phyloP scores from a whole-genome alignment of 2,888 invertebrate species.

The Platerodrilus igneus region DNA sequence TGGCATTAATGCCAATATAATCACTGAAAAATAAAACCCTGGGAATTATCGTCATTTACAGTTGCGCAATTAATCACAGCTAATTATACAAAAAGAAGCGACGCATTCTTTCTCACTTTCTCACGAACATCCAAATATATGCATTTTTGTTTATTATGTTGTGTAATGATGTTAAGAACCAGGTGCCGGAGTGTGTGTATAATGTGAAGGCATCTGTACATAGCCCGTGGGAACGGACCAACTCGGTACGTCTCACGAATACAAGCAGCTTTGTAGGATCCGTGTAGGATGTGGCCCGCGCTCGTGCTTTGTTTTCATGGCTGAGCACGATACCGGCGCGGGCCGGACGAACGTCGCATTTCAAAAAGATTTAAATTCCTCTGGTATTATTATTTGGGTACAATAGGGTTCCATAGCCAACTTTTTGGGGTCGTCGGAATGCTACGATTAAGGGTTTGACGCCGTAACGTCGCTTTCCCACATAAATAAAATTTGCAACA shows the following conservation, averaged over 20 bases:
- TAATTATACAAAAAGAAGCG: too few relatives aligned
- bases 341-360: conserved; percentile 32
- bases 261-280: conserved; percentile 23
- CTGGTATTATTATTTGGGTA: conserved; percentile 11
- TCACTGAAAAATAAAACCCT: too few relatives aligned
- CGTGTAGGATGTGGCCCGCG: conserved; percentile 25
- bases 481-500: too few relatives aligned
- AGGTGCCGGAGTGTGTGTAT: conserved; percentile 19
- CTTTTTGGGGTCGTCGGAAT: too few relatives aligned
- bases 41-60: too few relatives aligned
- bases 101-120: too few relatives aligned
- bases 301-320: conserved; percentile 28
- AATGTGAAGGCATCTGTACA: conserved; percentile 23
- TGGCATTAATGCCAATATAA: too few relatives aligned
- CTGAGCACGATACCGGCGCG: conserved; percentile 31
- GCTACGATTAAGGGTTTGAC: too few relatives aligned
- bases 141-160: conserved; percentile 16
- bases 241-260: conserved; percentile 25
- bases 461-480: too few relatives aligned
- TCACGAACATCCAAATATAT: too few relatives aligned
- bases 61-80: too few relatives aligned
- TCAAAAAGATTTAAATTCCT: conserved; percentile 18
- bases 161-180: conserved; percentile 20
- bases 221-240: conserved; percentile 25
- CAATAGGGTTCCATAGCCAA: too few relatives aligned